Conservation (phyloP, 2,888 invertebrate species). For the Conchocele bisecta region DNA sequence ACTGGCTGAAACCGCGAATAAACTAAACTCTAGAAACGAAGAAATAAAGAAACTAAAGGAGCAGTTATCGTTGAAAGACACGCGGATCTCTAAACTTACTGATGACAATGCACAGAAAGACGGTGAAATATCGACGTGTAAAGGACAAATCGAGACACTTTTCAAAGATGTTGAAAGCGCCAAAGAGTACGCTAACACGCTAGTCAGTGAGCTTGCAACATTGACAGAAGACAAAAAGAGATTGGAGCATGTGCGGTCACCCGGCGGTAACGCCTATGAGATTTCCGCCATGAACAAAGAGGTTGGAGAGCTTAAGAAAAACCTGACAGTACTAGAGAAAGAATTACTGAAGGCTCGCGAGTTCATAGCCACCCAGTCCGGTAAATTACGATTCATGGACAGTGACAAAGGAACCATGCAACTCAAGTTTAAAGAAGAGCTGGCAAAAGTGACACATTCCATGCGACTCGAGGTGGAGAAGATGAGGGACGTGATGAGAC, state of each 20-base stretch:
- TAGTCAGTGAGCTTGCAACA: conserved; percentile 55
- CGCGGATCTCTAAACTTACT: conserved; percentile 46
- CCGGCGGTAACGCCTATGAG: conserved; percentile 58
- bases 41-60: conserved; percentile 55
- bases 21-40: conserved; percentile 48
- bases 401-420: conserved; percentile 65
- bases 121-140: conserved; percentile 54
- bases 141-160: conserved; percentile 60
- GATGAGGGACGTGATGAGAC: conserved; percentile 71
- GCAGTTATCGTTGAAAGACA: conserved; percentile 49
- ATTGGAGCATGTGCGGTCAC: conserved; percentile 54
- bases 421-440: conserved; percentile 69
- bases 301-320: conserved; percentile 55
- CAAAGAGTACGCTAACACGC: conserved; percentile 61
- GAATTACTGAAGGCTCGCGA: conserved; percentile 68
- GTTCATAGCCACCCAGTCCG: conserved; percentile 61
- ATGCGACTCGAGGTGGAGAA: conserved; percentile 70
- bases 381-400: conserved; percentile 62
- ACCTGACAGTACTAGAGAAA: conserved; percentile 63
- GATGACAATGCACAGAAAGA: conserved; percentile 59
- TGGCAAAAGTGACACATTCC: conserved; percentile 63
- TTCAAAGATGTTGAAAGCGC: conserved; percentile 61
- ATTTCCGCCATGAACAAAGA: conserved; percentile 60
- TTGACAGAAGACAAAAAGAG: conserved; percentile 58
- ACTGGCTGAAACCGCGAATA: conserved; percentile 49